Percentiles rank a stretch among this genome's conserved stretches.
phyloP scores from a whole-genome alignment of 2,113 vertebrate genomes.

The Atrichornis clamosus region DNA sequence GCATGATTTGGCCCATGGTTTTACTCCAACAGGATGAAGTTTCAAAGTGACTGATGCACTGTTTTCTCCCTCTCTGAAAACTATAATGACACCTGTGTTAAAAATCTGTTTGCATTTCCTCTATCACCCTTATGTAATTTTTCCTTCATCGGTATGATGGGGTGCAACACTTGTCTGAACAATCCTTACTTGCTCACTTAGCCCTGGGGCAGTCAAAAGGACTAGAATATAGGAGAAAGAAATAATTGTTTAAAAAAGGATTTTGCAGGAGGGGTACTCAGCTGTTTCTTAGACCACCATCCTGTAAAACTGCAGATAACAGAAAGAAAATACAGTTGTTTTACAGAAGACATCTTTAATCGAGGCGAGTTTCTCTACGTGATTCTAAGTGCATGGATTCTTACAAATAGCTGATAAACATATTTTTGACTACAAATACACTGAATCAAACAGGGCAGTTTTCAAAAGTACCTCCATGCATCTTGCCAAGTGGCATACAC shows the following conservation, averaged over 20 bases:
- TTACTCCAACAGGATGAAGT: not conserved
- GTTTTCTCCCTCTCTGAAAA: not conserved
- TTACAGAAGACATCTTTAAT: not conserved
- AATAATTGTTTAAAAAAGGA: not conserved
- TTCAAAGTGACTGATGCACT: not conserved
- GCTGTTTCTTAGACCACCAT: not conserved
- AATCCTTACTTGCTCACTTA: not conserved
- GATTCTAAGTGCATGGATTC: not conserved
- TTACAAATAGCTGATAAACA: not conserved
- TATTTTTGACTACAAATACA: not conserved
- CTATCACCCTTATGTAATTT: not conserved
- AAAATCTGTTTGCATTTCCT: not conserved
- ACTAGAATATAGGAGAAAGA: not conserved
- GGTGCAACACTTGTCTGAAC: not conserved
- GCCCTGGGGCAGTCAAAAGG: not conserved
- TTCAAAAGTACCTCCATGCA: not conserved
- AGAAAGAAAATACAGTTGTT: not conserved
- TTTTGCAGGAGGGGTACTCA: not conserved
- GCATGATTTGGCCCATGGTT: not conserved
- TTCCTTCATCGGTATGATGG: not conserved
- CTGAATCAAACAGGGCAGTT: not conserved
- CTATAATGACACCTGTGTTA: not conserved
- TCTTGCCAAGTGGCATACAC: not conserved
- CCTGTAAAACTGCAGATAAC: not conserved
- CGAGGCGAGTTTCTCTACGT: fast-evolving